These are phyloP conservation scores for Notolabrus celidotus DNA, from an alignment of 2,797 vertebrate species.

Conservation along the genomic window DNA sequence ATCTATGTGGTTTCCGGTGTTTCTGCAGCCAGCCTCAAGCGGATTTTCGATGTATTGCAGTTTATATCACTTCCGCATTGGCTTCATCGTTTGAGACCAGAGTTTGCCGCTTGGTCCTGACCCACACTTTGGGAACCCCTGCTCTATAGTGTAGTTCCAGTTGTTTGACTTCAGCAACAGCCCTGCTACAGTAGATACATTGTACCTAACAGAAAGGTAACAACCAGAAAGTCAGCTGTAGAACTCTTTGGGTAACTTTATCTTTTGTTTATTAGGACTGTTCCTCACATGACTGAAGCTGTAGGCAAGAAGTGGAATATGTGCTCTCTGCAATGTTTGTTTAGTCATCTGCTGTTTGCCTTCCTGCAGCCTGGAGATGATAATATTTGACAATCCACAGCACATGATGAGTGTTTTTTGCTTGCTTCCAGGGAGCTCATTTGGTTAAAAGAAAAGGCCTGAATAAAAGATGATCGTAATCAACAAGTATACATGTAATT, in stretches of 20 bases:
- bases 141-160: too few species aligned
- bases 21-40: too few species aligned
- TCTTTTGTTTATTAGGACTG: constrained; percentile 6
- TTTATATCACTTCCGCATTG: too few species aligned
- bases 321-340: constrained; percentile 37
- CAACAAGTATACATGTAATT: constrained; percentile 43
- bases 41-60: too few species aligned
- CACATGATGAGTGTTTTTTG: constrained; percentile 37
- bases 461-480: constrained; percentile 39
- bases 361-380: constrained; percentile 44
- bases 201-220: not conserved
- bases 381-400: constrained; percentile 56
- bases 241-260: constrained; percentile 6
- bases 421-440: constrained; percentile 31
- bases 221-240: not conserved
- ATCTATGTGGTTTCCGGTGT: too few species aligned
- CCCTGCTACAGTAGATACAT: too few species aligned
- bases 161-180: too few species aligned
- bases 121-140: too few species aligned
- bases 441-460: not conserved
- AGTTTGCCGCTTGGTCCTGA: too few species aligned
- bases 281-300: constrained; percentile 33
- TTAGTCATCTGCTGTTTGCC: constrained; percentile 65
- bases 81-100: too few species aligned
- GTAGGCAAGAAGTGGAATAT: constrained; percentile 24